phyloP scores from a whole-genome alignment of 1,140 invertebrate genomes.

The Ladona fulva region DNA sequence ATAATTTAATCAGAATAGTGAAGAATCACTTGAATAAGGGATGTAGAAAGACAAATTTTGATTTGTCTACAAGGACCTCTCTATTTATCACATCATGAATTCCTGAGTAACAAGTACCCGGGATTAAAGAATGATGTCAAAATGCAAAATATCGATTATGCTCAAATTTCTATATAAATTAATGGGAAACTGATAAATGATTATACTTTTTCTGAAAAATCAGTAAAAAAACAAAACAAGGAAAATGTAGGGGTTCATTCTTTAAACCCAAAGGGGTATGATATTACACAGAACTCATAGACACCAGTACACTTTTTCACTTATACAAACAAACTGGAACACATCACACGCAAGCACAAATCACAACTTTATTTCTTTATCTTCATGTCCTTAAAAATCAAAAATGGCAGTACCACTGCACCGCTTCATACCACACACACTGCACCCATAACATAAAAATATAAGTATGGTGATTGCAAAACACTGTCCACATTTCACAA shows the following conservation, averaged over 20 bases:
- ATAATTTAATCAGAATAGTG: background rate
- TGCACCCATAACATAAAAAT: background rate
- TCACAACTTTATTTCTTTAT: background rate
- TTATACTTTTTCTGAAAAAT: too few species aligned
- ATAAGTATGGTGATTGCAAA: background rate
- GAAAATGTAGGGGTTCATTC: background rate
- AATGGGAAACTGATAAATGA: too few species aligned
- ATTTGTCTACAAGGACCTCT: conserved; percentile 9
- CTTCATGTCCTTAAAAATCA: background rate
- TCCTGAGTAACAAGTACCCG: conserved; percentile 2
- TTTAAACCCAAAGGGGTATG: conserved; percentile 5
- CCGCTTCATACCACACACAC: background rate
- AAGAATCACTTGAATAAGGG: background rate
- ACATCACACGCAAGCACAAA: conserved; percentile 4
- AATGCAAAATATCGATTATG: background rate
- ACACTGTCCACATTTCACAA: background rate
- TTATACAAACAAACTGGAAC: background rate
- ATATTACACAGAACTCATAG: background rate
- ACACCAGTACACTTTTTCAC: conserved; percentile 7
- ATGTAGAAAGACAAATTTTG: conserved; percentile 1
- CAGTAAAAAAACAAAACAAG: too few species aligned
- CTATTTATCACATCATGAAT: conserved; percentile 10
- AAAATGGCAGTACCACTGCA: background rate
- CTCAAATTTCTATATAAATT: background rate
- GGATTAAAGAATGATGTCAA: background rate